These are phyloP conservation scores for Zoroaster sp. DNA, from an alignment of 53 echinoderm and acorn worm genomes.

Conservation along the genomic window DNA sequence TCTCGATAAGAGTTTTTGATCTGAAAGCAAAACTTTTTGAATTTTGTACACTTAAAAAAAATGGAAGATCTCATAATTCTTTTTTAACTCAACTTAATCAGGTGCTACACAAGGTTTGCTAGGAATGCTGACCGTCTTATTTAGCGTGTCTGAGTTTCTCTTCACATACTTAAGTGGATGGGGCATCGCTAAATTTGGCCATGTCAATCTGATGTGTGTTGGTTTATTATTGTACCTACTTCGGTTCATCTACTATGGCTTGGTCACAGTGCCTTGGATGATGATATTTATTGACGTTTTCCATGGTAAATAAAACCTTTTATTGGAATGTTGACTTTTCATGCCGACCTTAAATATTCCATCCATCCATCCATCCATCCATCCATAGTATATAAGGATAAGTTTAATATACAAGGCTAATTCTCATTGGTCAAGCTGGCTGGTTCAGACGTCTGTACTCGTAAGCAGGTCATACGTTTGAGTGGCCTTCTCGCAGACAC, in stretches of 20 bases:
- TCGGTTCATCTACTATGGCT: conserved; percentile 71
- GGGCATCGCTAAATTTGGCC: conserved; percentile 58
- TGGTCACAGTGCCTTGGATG: conserved; percentile 65
- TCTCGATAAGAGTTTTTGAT: not conserved
- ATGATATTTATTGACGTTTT: conserved; percentile 68
- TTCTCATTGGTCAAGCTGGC: too few species aligned
- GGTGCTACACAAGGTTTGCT: conserved; percentile 76
- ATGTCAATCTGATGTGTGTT: conserved; percentile 57
- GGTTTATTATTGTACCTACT: conserved; percentile 72
- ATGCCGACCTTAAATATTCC: not conserved
- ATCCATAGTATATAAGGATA: not conserved
- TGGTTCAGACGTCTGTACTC: too few species aligned
- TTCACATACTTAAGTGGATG: conserved; percentile 62
- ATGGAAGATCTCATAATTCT: not conserved
- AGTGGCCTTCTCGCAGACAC: too few species aligned
- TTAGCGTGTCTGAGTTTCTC: conserved; percentile 65
- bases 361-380: not conserved
- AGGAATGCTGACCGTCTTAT: conserved; percentile 62
- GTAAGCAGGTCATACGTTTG: too few species aligned
- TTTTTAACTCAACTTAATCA: not conserved
- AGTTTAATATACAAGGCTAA: too few species aligned
- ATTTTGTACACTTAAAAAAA: not conserved
- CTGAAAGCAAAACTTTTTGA: not conserved
- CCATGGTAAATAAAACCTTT: conserved; percentile 60
- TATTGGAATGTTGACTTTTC: not conserved